phyloP scores from a whole-genome alignment of 2,113 vertebrate species.

The Cynopterus brachyotis region DNA sequence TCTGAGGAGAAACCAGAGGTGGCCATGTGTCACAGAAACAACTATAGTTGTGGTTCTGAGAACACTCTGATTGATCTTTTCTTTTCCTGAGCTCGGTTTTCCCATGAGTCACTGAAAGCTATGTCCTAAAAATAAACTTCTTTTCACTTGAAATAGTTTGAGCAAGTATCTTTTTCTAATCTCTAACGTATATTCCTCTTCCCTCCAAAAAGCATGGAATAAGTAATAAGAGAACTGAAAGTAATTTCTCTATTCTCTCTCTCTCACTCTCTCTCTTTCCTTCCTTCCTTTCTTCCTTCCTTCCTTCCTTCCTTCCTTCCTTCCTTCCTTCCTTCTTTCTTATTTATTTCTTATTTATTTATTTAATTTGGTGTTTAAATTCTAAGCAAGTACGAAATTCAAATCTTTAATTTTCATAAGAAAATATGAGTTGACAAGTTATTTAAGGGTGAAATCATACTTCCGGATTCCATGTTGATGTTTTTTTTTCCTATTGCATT shows the following conservation, averaged over 20 bases:
- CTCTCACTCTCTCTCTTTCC: too few relatives aligned
- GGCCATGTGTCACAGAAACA: neutral
- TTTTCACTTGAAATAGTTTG: neutral
- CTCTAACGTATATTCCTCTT: neutral
- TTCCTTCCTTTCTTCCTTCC: too few relatives aligned
- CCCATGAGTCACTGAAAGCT: neutral
- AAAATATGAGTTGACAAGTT: neutral
- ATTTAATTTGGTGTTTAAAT: neutral
- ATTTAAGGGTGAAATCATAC: neutral
- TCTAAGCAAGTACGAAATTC: neutral
- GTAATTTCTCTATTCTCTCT: neutral
- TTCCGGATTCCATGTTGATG: neutral
- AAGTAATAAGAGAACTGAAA: neutral
- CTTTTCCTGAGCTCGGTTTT: neutral
- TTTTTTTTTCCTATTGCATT: neutral
- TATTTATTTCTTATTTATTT: neutral
- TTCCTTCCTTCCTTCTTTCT: too few relatives aligned
- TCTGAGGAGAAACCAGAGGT: too few relatives aligned
- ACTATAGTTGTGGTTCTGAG: neutral
- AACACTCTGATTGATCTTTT: neutral
- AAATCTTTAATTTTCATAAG: neutral
- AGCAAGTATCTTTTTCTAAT: neutral
- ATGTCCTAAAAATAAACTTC: neutral
- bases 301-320: too few relatives aligned
- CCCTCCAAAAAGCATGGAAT: neutral